These are phyloP conservation scores for Merluccius polli DNA, from an alignment of 2,797 vertebrate species.

Conservation along the genomic window DNA sequence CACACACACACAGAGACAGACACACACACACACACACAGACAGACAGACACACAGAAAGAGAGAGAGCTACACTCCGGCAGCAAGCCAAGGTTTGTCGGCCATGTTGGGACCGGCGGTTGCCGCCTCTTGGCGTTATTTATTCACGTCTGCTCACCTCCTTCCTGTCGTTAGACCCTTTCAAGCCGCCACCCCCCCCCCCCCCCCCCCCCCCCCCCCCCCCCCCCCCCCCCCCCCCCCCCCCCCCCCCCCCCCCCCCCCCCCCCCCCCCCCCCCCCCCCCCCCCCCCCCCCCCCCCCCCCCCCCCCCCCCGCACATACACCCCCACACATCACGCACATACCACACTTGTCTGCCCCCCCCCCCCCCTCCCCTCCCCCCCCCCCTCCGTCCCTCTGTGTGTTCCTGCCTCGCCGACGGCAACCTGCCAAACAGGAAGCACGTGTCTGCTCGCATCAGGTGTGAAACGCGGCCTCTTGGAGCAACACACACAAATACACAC, in stretches of 20 bases:
- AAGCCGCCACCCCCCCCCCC: too few relatives aligned
- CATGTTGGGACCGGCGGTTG: constrained; percentile 70
- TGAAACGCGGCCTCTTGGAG: constrained; percentile 37
- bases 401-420: background rate
- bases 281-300: constrained; percentile 34
- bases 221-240: too few relatives aligned
- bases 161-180: constrained; percentile 56
- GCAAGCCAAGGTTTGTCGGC: constrained; percentile 57
- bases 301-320: constrained; percentile 15
- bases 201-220: too few relatives aligned
- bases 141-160: constrained; percentile 72
- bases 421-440: constrained; percentile 45
- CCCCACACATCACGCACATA: background rate
- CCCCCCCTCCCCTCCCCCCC: too few relatives aligned
- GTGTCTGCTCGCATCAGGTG: constrained; percentile 63
- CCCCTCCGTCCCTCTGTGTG: constrained; percentile 30
- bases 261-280: too few relatives aligned
- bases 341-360: too few relatives aligned
- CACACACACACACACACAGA: background rate
- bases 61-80: background rate
- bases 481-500: too few relatives aligned
- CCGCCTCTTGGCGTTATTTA: constrained; percentile 78
- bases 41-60: background rate
- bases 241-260: too few relatives aligned
- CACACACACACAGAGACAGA: too few relatives aligned